Percentiles rank a stretch among this genome's conserved stretches.
Conservation (phyloP, 1,140 invertebrate genomes). For the Octopus sinensis region DNA sequence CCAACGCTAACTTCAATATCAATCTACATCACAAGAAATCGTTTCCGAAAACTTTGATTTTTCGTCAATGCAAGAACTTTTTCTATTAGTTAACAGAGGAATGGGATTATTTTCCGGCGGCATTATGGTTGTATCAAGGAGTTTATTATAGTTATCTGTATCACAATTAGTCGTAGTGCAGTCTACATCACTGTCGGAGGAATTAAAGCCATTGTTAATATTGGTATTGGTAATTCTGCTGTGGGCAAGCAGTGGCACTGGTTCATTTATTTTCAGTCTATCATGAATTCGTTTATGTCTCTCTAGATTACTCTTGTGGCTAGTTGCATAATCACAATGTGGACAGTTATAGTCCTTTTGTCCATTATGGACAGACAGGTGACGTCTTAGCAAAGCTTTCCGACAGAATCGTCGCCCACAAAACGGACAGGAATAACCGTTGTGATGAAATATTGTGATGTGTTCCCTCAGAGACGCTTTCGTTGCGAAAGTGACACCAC, state of each 20-base stretch:
- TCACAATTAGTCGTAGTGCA: neutral
- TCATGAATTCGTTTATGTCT: slow-evolving; percentile 57
- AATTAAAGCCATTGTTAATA: neutral
- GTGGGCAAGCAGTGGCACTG: neutral
- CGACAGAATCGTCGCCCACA: slow-evolving; percentile 58
- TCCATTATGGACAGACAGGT: slow-evolving; percentile 59
- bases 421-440: slow-evolving; percentile 57
- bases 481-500: slow-evolving; percentile 54
- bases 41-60: no score
- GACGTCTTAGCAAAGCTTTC: slow-evolving; percentile 60
- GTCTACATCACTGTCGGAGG: neutral
- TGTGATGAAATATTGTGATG: slow-evolving; percentile 55
- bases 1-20: no score
- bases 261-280: slow-evolving; percentile 37
- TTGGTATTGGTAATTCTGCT: neutral
- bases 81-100: neutral
- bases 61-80: no score
- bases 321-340: slow-evolving; percentile 59
- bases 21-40: no score
- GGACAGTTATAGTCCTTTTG: slow-evolving; percentile 58
- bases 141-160: neutral
- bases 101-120: neutral
- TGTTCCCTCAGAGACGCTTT: slow-evolving; percentile 58
- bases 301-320: slow-evolving; percentile 61
- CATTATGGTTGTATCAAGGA: neutral